Evolutionary conservation across 2,888 invertebrate genomes (phyloP).

Genomic region (Heliconius sara): DNA sequence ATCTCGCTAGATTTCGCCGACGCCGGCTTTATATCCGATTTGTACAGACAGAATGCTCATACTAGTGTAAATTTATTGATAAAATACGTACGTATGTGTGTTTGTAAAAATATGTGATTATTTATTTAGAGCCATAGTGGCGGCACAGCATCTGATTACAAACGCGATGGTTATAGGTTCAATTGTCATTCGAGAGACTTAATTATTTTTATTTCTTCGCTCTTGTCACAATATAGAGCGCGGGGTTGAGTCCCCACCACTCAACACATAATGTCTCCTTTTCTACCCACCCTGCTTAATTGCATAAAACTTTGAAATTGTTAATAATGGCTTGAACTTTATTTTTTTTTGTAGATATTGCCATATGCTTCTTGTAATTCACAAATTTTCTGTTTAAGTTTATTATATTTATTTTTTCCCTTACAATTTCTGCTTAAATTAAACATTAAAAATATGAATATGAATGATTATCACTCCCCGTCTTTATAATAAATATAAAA

Average conservation of each 20-base stretch:
- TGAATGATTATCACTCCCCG: too few relatives aligned
- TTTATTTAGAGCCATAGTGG: not conserved
- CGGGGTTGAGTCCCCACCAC: not conserved
- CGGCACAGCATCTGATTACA: not conserved
- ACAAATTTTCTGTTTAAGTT: too few relatives aligned
- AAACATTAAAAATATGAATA: too few relatives aligned
- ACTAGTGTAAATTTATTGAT: not conserved
- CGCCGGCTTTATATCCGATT: constrained; percentile 48
- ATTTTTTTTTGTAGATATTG: too few relatives aligned
- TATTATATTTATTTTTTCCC: too few relatives aligned
- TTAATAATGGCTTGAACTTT: too few relatives aligned
- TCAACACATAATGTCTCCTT: not conserved
- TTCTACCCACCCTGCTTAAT: too few relatives aligned
- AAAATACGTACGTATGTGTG: not conserved
- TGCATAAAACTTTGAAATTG: too few relatives aligned
- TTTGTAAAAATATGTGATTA: not conserved
- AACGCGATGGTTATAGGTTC: not conserved
- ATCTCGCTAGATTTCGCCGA: constrained; percentile 65
- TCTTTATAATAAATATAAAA: too few relatives aligned
- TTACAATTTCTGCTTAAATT: too few relatives aligned
- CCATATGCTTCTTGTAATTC: too few relatives aligned
- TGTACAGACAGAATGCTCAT: constrained; percentile 38
- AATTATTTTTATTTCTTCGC: not conserved
- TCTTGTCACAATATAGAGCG: not conserved
- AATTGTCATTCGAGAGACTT: not conserved